phyloP scores from a whole-genome alignment of 2,888 invertebrate genomes.

The Holacanthella duospinosa region DNA sequence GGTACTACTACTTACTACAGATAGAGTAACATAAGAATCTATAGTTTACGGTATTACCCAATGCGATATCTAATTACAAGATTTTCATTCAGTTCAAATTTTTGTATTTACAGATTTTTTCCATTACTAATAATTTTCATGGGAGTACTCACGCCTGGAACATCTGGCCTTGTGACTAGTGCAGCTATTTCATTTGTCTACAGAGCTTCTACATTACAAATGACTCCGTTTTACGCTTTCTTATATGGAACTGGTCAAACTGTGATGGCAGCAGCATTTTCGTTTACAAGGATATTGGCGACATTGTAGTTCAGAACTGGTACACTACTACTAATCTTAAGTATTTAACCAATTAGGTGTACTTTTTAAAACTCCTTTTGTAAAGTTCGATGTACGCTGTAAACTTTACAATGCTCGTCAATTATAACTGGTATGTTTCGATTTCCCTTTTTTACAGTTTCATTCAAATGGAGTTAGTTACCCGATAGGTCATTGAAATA shows the following conservation, averaged over 20 bases:
- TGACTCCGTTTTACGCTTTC: constrained; percentile 83
- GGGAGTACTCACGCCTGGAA: constrained; percentile 79
- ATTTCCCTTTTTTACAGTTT: too few relatives aligned
- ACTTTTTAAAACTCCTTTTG: too few relatives aligned
- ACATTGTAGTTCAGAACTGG: constrained; percentile 79
- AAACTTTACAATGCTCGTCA: too few relatives aligned
- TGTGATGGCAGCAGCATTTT: constrained; percentile 73
- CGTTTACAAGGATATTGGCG: constrained; percentile 84
- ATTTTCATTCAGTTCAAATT: not conserved
- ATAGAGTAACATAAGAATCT: too few relatives aligned
- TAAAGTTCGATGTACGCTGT: too few relatives aligned
- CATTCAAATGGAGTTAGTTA: too few relatives aligned
- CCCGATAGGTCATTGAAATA: too few relatives aligned
- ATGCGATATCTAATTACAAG: too few relatives aligned
- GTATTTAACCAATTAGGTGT: too few relatives aligned
- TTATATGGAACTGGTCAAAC: constrained; percentile 94
- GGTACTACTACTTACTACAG: not conserved
- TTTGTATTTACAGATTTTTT: constrained; percentile 58
- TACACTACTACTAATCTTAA: too few relatives aligned
- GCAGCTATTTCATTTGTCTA: constrained; percentile 90
- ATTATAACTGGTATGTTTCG: too few relatives aligned
- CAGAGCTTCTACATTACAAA: constrained; percentile 73
- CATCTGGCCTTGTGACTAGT: constrained; percentile 78
- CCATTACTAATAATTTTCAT: constrained; percentile 76
- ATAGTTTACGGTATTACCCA: too few relatives aligned